These are phyloP conservation scores for Ailurus styani DNA, from an alignment of 2,113 vertebrate genomes.

Conservation along the genomic window DNA sequence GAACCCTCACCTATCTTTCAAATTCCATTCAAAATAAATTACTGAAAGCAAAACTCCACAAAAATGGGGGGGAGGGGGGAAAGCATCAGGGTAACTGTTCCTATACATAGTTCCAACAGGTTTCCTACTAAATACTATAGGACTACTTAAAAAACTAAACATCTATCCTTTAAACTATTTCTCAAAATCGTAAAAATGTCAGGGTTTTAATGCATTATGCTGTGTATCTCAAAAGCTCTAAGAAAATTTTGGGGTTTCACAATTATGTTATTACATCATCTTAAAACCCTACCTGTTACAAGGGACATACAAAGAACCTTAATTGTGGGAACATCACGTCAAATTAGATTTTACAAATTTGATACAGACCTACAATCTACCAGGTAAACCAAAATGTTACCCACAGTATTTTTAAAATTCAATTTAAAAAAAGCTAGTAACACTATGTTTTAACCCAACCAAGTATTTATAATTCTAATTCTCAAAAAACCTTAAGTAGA, in stretches of 20 bases:
- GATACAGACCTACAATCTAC: conserved; percentile 49
- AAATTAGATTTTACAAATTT: conserved; percentile 63
- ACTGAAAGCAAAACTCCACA: conserved; percentile 39
- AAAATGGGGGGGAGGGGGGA: background rate
- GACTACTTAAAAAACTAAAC: conserved; percentile 47
- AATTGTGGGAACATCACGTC: conserved; percentile 58
- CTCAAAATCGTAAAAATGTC: conserved; percentile 21
- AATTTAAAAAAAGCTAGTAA: conserved; percentile 31
- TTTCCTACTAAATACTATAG: conserved; percentile 47
- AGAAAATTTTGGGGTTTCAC: background rate
- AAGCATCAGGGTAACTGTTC: conserved; percentile 47
- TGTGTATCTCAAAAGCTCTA: background rate
- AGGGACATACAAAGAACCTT: conserved; percentile 49
- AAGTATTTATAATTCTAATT: conserved; percentile 10
- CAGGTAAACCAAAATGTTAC: background rate
- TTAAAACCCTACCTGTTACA: conserved; percentile 1
- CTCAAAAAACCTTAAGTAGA: conserved; percentile 43
- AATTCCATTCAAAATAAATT: conserved; percentile 61
- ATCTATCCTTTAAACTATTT: conserved; percentile 43
- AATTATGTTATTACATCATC: background rate
- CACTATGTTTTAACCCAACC: conserved; percentile 28
- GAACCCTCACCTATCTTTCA: conserved; percentile 57
- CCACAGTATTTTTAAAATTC: background rate
- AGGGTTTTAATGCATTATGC: background rate
- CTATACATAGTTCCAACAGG: conserved; percentile 53